Conservation (phyloP, 2,888 invertebrate species). For the Campoletis raptor region DNA sequence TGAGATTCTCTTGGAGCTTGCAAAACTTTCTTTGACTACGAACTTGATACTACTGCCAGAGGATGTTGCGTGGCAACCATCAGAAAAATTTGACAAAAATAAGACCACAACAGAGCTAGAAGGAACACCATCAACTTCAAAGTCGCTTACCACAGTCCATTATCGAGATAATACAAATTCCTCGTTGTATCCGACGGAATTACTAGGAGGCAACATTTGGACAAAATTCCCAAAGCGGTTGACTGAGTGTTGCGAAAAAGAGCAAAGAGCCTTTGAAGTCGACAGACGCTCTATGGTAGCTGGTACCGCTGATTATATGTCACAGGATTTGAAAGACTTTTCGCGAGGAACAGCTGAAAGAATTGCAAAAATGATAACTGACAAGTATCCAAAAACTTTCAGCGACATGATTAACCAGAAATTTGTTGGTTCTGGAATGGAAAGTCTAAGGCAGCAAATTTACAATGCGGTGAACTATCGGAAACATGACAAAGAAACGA, state of each 20-base stretch:
- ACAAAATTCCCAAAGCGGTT: slow-evolving; percentile 37
- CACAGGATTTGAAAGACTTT: slow-evolving; percentile 45
- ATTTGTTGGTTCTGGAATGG: slow-evolving; percentile 5
- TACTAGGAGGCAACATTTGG: slow-evolving; percentile 42
- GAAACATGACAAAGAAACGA: slow-evolving; percentile 21
- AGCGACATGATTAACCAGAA: slow-evolving; percentile 35
- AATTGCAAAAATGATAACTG: slow-evolving; percentile 34
- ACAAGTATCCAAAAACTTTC: slow-evolving; percentile 52
- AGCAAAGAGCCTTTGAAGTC: slow-evolving; percentile 8
- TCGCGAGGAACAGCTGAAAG: slow-evolving; percentile 40
- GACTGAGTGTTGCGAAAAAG: slow-evolving; percentile 18
- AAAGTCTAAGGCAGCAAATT: not conserved
- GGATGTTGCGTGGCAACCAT: slow-evolving; percentile 40
- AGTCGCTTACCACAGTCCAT: not conserved
- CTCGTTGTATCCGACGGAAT: not conserved
- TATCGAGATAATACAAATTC: not conserved
- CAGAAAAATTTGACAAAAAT: not conserved
- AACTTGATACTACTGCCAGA: slow-evolving; percentile 41
- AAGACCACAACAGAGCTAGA: not conserved
- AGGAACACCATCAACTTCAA: slow-evolving; percentile 1
- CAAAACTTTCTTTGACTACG: slow-evolving; percentile 17
- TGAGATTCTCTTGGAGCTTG: slow-evolving; percentile 49
- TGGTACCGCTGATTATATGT: slow-evolving; percentile 51
- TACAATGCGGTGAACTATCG: slow-evolving; percentile 45
- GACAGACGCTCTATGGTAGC: slow-evolving; percentile 54